Base-by-base conservation (phyloP, 2,113 vertebrate genomes). In the Podocnemis expansa region DNA sequence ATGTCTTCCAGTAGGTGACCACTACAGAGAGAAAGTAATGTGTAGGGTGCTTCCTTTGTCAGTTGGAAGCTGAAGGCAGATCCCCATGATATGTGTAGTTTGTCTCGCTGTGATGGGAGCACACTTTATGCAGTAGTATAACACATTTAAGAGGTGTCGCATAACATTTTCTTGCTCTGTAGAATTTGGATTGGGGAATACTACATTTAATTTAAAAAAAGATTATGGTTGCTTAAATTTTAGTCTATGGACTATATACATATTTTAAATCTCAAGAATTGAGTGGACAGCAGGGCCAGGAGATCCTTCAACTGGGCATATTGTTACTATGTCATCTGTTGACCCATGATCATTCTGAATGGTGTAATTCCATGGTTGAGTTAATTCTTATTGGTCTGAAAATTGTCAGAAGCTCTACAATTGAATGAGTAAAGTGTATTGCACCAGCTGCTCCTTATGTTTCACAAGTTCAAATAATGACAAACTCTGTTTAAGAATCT, bases 401-500 rank as follows among this genome's bases (percentile, higher is more conserved):
- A 94, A 82, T 41, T 87, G 60, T 31, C 78, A 81, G 12, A 93
- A 90, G 63, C 63, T 38, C 63, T 5, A 10, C 45, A 92, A 17
- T 45, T 8, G 80, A 91, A 83, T 27, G 38, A 10, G 78, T 27
- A 73, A 2, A 55, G 55, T 2, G 5, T 52, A 22, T 0, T 0
- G 12, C 96, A 92, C 6, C 63, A 87, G 55, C 79, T 51, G 41
- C 3, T 51, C 17, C 12, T 29, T 89, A 49, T 4, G 14, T 70
- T 89, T 81, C 52, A 76, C 11, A 86, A 87, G 12, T 63, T 76
- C 43, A 91, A 90, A 56, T 3, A 89, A 63, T 19, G 13, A 85
- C 94, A 93, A 91, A 73, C 31, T 2, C 49, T 85, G 41, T 54
- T 91, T 86, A 16, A 38, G 95, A 94, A n/a, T 75, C 73, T 45